Percentiles rank a stretch among this genome's conserved stretches.
These are phyloP conservation scores for Prinia subflava DNA, from an alignment of 2,113 vertebrate species.

Conservation along the genomic window DNA sequence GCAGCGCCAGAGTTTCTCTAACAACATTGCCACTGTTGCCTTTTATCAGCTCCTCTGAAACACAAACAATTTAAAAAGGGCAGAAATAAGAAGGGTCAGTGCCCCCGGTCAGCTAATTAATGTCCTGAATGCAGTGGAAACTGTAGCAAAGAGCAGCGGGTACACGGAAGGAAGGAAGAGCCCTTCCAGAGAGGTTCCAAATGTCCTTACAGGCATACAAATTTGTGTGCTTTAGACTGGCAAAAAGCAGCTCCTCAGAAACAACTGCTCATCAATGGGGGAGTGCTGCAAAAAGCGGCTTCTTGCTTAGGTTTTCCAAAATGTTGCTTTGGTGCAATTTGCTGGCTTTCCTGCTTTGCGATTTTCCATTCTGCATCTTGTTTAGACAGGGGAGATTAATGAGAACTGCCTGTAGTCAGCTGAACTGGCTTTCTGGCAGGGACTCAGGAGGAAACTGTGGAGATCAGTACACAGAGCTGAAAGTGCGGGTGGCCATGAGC, in stretches of 20 bases:
- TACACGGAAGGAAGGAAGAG: not conserved
- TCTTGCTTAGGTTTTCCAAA: not conserved
- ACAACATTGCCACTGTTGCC: not conserved
- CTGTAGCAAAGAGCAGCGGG: not conserved
- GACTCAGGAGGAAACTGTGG: not conserved
- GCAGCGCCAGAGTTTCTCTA: not conserved
- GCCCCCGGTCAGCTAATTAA: not conserved
- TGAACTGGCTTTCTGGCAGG: conserved; percentile 9
- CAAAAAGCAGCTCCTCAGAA: not conserved
- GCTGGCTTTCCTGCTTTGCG: not conserved
- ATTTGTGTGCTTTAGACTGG: not conserved
- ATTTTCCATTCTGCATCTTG: conserved; percentile 3
- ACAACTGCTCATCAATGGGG: not conserved
- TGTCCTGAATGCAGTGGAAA: not conserved
- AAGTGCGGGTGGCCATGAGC: not conserved
- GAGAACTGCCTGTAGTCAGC: conserved; percentile 23
- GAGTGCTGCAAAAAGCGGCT: not conserved
- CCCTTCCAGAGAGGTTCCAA: not conserved
- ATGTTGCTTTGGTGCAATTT: not conserved
- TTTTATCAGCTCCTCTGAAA: not conserved
- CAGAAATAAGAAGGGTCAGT: not conserved
- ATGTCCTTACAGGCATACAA: not conserved
- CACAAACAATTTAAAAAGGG: not conserved
- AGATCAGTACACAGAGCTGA: conserved; percentile 22
- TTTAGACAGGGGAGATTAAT: conserved; percentile 10